phyloP scores from a whole-genome alignment of 2,113 vertebrate genomes.

The Galemys pyrenaicus region DNA sequence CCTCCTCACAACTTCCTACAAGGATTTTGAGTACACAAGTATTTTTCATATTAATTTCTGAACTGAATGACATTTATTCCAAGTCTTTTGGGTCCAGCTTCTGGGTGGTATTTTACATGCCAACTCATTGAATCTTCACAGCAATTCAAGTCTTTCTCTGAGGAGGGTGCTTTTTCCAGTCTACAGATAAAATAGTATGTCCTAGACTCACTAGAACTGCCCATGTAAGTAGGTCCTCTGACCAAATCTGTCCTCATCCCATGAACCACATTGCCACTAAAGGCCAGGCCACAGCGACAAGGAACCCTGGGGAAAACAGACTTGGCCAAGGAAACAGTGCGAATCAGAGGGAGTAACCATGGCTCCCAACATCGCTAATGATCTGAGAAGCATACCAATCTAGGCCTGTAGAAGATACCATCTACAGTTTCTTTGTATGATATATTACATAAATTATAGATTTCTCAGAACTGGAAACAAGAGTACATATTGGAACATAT shows the following conservation, averaged over 20 bases:
- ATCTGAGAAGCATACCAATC: background rate
- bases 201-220: background rate
- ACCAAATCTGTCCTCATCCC: background rate
- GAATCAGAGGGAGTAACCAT: background rate
- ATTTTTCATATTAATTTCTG: background rate
- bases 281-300: background rate
- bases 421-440: background rate
- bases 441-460: background rate
- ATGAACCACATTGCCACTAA: background rate
- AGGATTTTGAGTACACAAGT: background rate
- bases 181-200: background rate
- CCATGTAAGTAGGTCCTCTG: background rate
- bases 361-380: background rate
- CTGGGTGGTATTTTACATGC: background rate
- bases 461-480: background rate
- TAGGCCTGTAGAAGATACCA: background rate
- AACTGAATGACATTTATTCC: background rate
- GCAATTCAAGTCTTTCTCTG: background rate
- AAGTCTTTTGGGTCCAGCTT: background rate
- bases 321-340: fast-evolving
- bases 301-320: fast-evolving
- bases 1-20: background rate
- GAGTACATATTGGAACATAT: background rate
- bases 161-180: background rate
- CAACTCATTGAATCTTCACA: background rate